Base-by-base conservation (phyloP, 2,797 vertebrate genomes). In the Rachycentron canadum region DNA sequence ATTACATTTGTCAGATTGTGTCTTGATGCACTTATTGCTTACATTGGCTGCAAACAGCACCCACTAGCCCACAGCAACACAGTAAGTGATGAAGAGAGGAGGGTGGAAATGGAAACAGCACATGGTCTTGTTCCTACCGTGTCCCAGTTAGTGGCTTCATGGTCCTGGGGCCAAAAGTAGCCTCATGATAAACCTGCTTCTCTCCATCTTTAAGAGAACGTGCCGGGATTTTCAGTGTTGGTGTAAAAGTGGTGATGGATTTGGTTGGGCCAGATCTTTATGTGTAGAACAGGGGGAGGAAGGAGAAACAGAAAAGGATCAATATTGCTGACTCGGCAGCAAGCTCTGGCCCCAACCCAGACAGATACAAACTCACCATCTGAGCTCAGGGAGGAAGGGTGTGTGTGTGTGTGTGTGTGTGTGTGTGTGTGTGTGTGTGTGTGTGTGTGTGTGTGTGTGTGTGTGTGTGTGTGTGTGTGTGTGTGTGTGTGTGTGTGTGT, bases 271-370 rank as follows among this genome's bases (percentile, higher is more conserved):
- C 45, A 50, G 13, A 65, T 70, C 38, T 76, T 84, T 66, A 72
- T 66, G 66, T 72, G 68, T 66, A 50, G 72, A 57, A 40, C 16
- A 16, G 40, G 41, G 82, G 58, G 38, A 11, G 69, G 53, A 56
- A 63, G 36, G 62, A 55, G 43, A 62, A 73, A 89, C 75, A 69
- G 67, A 66, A 49, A 76, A 43, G 36, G 66, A 71, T 89, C 78
- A 74, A 85, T 89, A 90, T 45, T 84, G 91, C 94, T 89, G 91
- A 94, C 71, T 94, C 85, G 49, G 91, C 94, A 91, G 61, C 66
- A 53, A 70, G 47, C 73, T 55, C 82, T 92, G 90, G 91, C 85
- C 79, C 28, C 1, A 21, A 21, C 69, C 84, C 89, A 87, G 86
- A 86, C 70, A 82, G 89, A 89, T 85, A 76, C 61, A 82, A 71